Evolutionary conservation across 1,140 invertebrate species (phyloP).

Genomic region (Lasioglossum baleicum): DNA sequence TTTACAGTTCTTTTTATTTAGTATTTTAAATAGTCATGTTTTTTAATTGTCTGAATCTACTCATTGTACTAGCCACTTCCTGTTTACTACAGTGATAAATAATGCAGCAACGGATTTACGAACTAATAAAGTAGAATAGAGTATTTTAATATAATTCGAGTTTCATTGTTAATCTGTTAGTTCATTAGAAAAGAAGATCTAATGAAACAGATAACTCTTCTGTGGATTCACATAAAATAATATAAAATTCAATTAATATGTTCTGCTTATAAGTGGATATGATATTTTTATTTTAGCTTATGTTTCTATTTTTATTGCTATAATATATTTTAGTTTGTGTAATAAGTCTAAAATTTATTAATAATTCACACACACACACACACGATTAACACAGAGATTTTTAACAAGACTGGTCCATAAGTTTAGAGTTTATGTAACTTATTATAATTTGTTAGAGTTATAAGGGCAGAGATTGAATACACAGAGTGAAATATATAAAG

Average conservation of each 20-base stretch:
- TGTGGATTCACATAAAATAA: no score
- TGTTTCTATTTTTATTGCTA: no score
- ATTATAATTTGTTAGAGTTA: neutral
- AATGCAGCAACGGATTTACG: neutral
- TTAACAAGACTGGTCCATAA: neutral
- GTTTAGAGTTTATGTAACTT: constrained; percentile 14
- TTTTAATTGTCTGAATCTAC: no score
- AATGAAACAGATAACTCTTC: no score
- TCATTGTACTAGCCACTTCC: neutral
- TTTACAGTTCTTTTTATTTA: constrained; percentile 19
- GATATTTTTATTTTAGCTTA: neutral
- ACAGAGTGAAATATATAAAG: no score
- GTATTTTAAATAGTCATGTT: neutral
- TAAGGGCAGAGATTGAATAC: no score
- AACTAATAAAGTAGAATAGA: neutral
- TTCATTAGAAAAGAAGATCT: no score
- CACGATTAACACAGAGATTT: neutral
- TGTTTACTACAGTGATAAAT: neutral
- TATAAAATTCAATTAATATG: neutral
- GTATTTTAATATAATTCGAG: neutral
- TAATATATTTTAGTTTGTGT: no score
- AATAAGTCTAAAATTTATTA: neutral
- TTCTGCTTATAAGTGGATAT: neutral
- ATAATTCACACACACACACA: no score
- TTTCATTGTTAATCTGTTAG: neutral